A percentile compares a stretch with the other conserved stretches of the same genome.
These are phyloP conservation scores for Hassar affinis DNA, from an alignment of 2,113 vertebrate species.

Conservation along the genomic window DNA sequence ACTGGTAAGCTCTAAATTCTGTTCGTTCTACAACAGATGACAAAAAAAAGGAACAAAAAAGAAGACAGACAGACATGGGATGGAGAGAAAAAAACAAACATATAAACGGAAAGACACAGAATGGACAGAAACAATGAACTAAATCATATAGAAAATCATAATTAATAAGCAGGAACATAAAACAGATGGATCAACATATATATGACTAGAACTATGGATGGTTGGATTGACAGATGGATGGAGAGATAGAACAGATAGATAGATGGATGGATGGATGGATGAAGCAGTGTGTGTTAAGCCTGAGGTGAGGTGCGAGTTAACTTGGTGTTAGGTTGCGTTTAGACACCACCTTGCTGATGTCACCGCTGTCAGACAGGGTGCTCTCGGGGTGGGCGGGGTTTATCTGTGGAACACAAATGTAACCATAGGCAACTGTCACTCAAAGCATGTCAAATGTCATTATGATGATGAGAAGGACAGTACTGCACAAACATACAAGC, in stretches of 20 bases:
- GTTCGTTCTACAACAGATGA: conserved; percentile 80
- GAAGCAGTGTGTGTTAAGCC: conserved; percentile 54
- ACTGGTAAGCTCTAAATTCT: conserved; percentile 75
- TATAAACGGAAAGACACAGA: conserved; percentile 64
- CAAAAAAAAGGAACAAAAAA: conserved; percentile 71
- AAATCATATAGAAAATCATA: conserved; percentile 52
- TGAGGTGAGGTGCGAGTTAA: conserved; percentile 59
- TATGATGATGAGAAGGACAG: neutral
- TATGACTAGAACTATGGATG: neutral
- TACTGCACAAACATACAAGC: conserved; percentile 10
- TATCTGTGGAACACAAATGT: conserved; percentile 85
- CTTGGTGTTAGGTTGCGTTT: conserved; percentile 32
- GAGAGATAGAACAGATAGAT: conserved; percentile 52
- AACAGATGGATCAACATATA: conserved; percentile 40
- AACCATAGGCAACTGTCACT: conserved; percentile 79
- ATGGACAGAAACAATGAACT: conserved; percentile 51
- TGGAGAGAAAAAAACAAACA: conserved; percentile 55
- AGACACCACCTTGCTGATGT: conserved; percentile 85
- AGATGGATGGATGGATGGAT: conserved; percentile 66
- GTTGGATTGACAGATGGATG: conserved; percentile 67
- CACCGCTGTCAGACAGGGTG: conserved; percentile 80
- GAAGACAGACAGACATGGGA: conserved; percentile 29
- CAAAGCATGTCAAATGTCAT: neutral
- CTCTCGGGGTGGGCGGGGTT: conserved; percentile 75
- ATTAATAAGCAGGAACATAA: conserved; percentile 40